Base-by-base conservation (phyloP, 2,113 vertebrate species). In the Stigmatopora argus region DNA sequence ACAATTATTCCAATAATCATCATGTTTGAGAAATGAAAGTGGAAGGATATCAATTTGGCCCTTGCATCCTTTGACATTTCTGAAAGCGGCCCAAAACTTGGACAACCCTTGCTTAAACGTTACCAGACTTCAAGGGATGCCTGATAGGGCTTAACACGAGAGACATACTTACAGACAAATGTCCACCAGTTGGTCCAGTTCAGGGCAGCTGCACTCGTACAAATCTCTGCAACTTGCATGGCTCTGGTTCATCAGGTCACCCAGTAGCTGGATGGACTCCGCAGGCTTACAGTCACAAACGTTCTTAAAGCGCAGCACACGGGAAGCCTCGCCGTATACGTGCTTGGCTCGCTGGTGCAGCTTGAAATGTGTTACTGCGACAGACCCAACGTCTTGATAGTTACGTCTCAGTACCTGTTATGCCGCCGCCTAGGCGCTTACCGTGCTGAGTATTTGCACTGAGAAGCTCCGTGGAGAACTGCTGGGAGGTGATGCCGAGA, bases 141-240 rank as follows among this genome's bases (percentile, higher is more conserved):
- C 38, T 41, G 38, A 41, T 8, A 41, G 38, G 38, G 38, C 7
- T 10, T 41, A 31, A 31, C 38, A 41, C 18, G 1, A 34, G 38
- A 65, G 17, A 64, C 48, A 62, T 26, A 92, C 94, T 96, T 90
- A 99, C 96, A 92, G 90, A 78, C 96, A 98, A 88, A 92, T 91
- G 85, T 94, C 88, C 76, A 96, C 95, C 88, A 98, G 92, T 67
- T 90, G 92, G 87, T 99, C 94, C 86, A 98, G 90, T 67, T 98
- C 94, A 1, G 91, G 84, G 82, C 96, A 98, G 93, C 96, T 99
- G 90, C 96, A 98, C 69, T 98, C 94, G 0, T 94, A 98, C 84
- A 98, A 82, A 81, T 97, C 94, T 80, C 88, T 91, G 90, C 97
- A 99, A 92, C 96, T 98, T 55, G 80, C 72, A 19, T 98, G 92